phyloP scores from a whole-genome alignment of 2,888 invertebrate genomes.

The Shargacucullia verbasci region DNA sequence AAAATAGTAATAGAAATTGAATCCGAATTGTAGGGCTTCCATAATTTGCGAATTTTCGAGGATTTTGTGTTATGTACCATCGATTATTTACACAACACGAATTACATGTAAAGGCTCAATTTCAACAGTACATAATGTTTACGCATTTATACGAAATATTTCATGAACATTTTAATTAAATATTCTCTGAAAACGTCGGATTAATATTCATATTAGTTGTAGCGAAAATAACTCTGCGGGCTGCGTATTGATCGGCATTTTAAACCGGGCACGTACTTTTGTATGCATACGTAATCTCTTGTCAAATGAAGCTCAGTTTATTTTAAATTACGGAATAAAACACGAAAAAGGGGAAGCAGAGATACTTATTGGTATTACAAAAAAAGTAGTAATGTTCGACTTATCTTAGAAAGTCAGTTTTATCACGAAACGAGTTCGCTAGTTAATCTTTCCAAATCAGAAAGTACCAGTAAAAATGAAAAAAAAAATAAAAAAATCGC shows the following conservation, averaged over 20 bases:
- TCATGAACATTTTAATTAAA: constrained; percentile 37
- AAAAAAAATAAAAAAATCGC: no score
- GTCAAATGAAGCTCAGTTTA: constrained; percentile 2
- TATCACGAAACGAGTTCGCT: no score
- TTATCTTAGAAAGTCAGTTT: no score
- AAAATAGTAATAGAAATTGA: constrained; percentile 20
- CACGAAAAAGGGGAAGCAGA: no score
- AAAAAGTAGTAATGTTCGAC: no score
- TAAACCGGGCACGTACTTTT: constrained; percentile 13
- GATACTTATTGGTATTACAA: no score
- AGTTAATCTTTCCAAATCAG: no score
- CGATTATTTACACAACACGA: background rate
- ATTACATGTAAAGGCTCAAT: no score
- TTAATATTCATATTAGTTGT: constrained; percentile 40
- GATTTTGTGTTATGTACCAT: background rate
- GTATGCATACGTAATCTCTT: constrained; percentile 9
- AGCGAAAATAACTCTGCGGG: constrained; percentile 23
- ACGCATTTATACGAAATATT: no score
- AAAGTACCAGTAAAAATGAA: no score
- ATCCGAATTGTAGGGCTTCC: constrained; percentile 42
- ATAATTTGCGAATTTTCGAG: constrained; percentile 12
- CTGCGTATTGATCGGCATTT: constrained; percentile 39
- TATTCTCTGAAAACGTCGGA: constrained; percentile 26
- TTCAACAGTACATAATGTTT: no score
- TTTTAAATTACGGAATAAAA: constrained; percentile 28